Evolutionary conservation across 2,113 vertebrate species (phyloP).

Genomic region (Phrynocephalus versicolor): DNA sequence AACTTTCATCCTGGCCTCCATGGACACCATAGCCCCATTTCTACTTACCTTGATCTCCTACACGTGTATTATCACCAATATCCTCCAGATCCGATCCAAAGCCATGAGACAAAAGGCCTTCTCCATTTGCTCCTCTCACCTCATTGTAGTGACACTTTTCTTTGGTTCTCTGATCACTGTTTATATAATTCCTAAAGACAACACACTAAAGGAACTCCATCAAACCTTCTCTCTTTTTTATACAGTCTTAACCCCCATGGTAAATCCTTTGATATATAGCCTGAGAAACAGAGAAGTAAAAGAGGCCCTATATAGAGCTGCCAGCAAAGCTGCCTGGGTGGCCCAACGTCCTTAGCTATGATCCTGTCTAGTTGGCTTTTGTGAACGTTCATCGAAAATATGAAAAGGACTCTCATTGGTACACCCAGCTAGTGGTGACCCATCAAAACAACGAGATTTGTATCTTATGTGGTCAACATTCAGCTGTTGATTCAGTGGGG

Average conservation of each 20-base stretch:
- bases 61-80: not conserved
- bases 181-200: not conserved
- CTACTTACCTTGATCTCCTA: slow-evolving; percentile 9
- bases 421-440: no score
- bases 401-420: not conserved
- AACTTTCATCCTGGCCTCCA: not conserved
- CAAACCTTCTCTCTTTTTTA: slow-evolving; percentile 12
- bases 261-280: slow-evolving; percentile 25
- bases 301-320: not conserved
- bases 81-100: not conserved
- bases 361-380: not conserved
- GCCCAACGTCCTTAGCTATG: not conserved
- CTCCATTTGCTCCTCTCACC: slow-evolving; percentile 20
- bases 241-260: slow-evolving; percentile 15
- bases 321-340: not conserved
- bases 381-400: not conserved
- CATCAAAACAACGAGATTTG: no score
- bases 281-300: slow-evolving; percentile 9
- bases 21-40: slow-evolving; percentile 8
- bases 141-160: slow-evolving; percentile 19
- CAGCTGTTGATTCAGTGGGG: no score
- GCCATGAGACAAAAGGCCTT: slow-evolving; percentile 2
- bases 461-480: no score
- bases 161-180: slow-evolving; percentile 5
- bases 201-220: not conserved